These are phyloP conservation scores for Siniperca knerii DNA, from an alignment of 2,113 vertebrate species.

Conservation along the genomic window DNA sequence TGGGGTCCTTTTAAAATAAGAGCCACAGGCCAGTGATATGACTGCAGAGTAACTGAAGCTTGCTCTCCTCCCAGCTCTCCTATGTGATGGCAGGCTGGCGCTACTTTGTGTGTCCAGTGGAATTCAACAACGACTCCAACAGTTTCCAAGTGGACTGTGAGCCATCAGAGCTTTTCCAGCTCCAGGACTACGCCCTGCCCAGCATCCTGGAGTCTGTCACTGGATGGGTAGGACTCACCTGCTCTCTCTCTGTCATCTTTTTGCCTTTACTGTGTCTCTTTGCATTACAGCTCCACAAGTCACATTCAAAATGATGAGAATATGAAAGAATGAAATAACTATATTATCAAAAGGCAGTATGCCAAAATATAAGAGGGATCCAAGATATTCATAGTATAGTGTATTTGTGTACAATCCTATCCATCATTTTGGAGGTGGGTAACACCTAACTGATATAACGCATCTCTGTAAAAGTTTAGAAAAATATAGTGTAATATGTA, in stretches of 20 bases:
- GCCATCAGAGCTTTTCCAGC: slow-evolving; percentile 94
- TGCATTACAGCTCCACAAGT: neutral
- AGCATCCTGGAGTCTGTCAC: slow-evolving; percentile 88
- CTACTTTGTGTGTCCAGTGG: slow-evolving; percentile 97
- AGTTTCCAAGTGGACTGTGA: slow-evolving; percentile 97
- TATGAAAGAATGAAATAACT: neutral
- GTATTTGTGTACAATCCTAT: neutral
- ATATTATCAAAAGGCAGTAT: neutral
- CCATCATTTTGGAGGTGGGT: neutral
- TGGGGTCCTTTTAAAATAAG: neutral
- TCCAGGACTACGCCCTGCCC: slow-evolving; percentile 93
- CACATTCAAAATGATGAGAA: neutral
- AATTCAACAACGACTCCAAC: slow-evolving; percentile 98
- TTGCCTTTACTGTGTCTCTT: neutral
- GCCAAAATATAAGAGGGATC: neutral
- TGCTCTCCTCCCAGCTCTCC: slow-evolving; percentile 86
- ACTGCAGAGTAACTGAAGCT: neutral
- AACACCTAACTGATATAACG: neutral
- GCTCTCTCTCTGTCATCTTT: too few relatives aligned
- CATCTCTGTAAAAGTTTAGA: neutral
- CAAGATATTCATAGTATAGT: neutral
- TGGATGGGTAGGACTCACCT: slow-evolving; percentile 89
- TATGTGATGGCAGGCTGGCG: slow-evolving; percentile 95
- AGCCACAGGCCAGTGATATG: neutral
- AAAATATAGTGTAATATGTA: neutral